These are phyloP conservation scores for Macaca nemestrina DNA, from an alignment of 2,113 vertebrate genomes.

Conservation along the genomic window DNA sequence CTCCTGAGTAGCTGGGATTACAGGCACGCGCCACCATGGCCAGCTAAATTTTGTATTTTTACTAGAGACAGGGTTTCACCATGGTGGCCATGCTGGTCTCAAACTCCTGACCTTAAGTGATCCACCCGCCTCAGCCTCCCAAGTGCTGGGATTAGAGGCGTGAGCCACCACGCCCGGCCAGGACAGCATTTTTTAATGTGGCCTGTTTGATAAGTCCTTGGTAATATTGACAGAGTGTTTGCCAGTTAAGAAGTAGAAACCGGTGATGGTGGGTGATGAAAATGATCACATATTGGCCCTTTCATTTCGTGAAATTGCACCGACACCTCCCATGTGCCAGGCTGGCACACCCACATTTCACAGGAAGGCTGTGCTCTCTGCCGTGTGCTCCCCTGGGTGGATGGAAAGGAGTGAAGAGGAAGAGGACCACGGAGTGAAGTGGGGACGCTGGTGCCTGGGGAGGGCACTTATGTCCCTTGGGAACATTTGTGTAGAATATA, in stretches of 20 bases:
- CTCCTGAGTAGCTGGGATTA: too few relatives aligned
- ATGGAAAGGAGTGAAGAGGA: not conserved
- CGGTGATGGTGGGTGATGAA: fast-evolving
- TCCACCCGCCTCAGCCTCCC: too few relatives aligned
- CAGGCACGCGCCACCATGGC: too few relatives aligned
- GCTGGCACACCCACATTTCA: fast-evolving
- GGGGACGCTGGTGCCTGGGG: fast-evolving
- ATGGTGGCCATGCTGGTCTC: too few relatives aligned
- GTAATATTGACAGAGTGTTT: fast-evolving
- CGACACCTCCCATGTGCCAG: fast-evolving
- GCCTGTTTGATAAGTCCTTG: fast-evolving
- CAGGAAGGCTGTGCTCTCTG: fast-evolving
- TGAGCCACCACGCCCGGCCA: too few relatives aligned
- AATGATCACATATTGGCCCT: fast-evolving
- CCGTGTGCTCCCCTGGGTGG: fast-evolving
- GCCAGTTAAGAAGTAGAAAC: fast-evolving
- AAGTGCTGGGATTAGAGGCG: too few relatives aligned
- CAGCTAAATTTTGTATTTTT: too few relatives aligned
- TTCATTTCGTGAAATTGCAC: not conserved
- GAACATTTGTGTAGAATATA: fast-evolving
- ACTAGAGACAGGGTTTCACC: too few relatives aligned
- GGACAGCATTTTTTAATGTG: fast-evolving
- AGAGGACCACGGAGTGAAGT: fast-evolving
- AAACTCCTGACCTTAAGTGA: too few relatives aligned
- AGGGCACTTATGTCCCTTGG: not conserved